Base-by-base conservation (phyloP, 2,797 vertebrate species). In the Poeciliopsis paucimaculata region DNA sequence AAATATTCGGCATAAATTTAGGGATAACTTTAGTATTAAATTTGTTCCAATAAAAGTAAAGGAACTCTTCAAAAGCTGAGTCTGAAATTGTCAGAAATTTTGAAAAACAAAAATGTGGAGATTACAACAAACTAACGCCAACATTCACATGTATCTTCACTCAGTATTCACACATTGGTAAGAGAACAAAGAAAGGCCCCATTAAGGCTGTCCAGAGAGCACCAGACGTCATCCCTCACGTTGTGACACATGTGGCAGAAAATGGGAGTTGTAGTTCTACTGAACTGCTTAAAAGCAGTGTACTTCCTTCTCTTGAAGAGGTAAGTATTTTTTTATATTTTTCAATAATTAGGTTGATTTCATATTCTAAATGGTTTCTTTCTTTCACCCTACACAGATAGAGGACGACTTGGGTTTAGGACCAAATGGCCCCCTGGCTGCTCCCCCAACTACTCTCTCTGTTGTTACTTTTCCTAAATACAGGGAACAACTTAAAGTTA, bases 361-460 rank as follows among this genome's bases (percentile, higher is more conserved):
- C 13, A 6, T 76, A 9, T 64, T 78, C 15, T 10, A 11, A 53
- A 18, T 78, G 5, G 10, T 28, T 76, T 12, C 76, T 18, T 77
- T 18, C 41, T 28, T 72, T 55, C 80, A 39, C 80, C 81, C 75
- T 90, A 72, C 16, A 68, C 86, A 99, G 98, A 90, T 98, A 80
- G 90, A 98, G 85, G 94, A 97, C 62, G 74, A 90, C 62, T 83
- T 98, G 78, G 97, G 96, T 0, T 83, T 97, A 81, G 96, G 96
- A 62, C 92, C 95, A 1, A 89, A 87, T 0, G 95, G 95, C 16
- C 96, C 96, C 18, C 95, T 95, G 18, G 92, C 97, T 71, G 95
- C 94, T 8, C 93, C 95, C 46, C 81, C 97, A 0, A 45, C 85
- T 77, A 89, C 93, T 3, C 96, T 97, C 88, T 97, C 97, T 0